Base-by-base conservation (phyloP, 2,113 vertebrate genomes). In the Numenius arquata region DNA sequence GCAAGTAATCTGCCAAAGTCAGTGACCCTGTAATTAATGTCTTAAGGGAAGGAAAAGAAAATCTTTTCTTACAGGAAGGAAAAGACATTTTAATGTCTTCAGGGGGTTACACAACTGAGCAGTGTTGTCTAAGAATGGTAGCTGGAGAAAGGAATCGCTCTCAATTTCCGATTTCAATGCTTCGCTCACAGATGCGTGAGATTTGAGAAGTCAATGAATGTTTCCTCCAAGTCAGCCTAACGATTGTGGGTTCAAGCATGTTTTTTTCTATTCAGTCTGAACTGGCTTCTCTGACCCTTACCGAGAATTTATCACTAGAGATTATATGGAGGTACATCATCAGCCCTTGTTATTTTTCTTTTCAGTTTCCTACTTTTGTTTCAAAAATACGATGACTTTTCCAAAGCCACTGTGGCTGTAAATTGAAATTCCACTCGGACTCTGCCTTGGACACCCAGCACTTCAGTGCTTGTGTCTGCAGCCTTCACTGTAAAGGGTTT, bases 1-100 rank as follows among this genome's bases (percentile, higher is more conserved):
- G 89, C 94, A 88, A 92, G 89, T 85, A 89, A 92, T 92, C 93
- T 94, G 95, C 73, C 81, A 83, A 95, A 97, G 95, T 92, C 92
- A 88, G 26, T 95, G 92, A 95, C 92, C 93, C 55, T 91, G 59
- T 88, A 96, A 96, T 96, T 96, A 95, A 87, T 93, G 94, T 91
- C 74, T 88, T 88, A 88, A 88, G 93, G 82, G 73, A 88, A 88
- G 89, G 95, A 93, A 96, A 85, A 84, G 68, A 96, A 94, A 95
- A 89, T 88, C 91, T 85, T 93, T 85, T 45, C 84, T 96, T 93
- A 75, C 96, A 95, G 90, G 95, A 96, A 96, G 77, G 29, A 32
- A 95, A 93, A 95, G 95, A 95, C 89, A 94, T 97, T 95, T 97
- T 95, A 91, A 93, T 85, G 77, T 96, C 96, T 96, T 96, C 81